Evolutionary conservation across 1,140 invertebrate genomes (phyloP).

Genomic region (Caenorhabditis tropicalis): DNA sequence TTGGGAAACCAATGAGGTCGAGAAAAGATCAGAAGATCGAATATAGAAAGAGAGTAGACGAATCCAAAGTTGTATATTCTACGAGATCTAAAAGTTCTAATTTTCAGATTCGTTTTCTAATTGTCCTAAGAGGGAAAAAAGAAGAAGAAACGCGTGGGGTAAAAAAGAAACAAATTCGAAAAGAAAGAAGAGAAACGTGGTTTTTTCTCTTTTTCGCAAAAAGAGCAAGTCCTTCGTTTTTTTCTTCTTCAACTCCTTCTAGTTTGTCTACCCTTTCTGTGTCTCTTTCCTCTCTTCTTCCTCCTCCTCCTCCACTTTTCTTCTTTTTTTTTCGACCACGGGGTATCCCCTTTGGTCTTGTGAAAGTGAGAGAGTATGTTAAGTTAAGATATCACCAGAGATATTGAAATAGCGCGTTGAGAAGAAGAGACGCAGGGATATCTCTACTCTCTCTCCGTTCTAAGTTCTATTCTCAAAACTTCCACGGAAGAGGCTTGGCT

Average conservation of each 20-base stretch:
- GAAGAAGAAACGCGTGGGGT: not conserved
- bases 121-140: too few relatives aligned
- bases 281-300: not conserved
- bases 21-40: too few relatives aligned
- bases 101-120: too few relatives aligned
- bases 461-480: not conserved
- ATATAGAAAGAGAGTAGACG: too few relatives aligned
- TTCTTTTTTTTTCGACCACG: slow-evolving; percentile 10
- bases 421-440: not conserved
- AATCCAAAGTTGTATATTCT: too few relatives aligned
- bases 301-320: not conserved
- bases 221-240: slow-evolving; percentile 16
- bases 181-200: not conserved
- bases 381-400: not conserved
- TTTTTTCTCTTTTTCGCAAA: not conserved
- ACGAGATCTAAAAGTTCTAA: too few relatives aligned
- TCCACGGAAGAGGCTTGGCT: not conserved
- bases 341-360: slow-evolving; percentile 30
- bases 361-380: not conserved
- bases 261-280: not conserved
- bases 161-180: not conserved
- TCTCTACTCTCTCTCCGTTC: not conserved
- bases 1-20: too few relatives aligned
- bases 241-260: not conserved
- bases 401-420: not conserved